phyloP scores from a whole-genome alignment of 1,140 invertebrate species.

The Drosophila novamexicana region DNA sequence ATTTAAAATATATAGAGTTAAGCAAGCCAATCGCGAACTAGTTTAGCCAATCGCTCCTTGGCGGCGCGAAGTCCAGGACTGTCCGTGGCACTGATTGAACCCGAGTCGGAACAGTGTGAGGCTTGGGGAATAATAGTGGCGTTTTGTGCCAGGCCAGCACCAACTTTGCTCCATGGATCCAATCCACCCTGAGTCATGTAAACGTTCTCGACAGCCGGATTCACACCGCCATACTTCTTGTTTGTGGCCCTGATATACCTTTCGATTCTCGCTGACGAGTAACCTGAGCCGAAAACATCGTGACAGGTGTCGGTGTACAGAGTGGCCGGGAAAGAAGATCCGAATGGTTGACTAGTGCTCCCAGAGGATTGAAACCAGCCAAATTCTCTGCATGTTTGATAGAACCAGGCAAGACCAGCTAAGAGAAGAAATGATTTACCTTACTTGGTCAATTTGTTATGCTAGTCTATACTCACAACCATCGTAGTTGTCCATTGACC shows the following conservation, averaged over 20 bases:
- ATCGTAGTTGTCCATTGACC: conserved; percentile 56
- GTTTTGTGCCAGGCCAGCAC: conserved; percentile 80
- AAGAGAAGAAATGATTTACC: background rate
- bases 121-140: conserved; percentile 80
- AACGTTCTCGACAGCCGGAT: conserved; percentile 86
- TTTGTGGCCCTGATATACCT: conserved; percentile 86
- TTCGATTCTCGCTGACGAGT: conserved; percentile 42
- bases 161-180: conserved; percentile 88
- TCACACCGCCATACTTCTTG: conserved; percentile 86
- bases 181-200: conserved; percentile 88
- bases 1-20: background rate
- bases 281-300: conserved; percentile 86
- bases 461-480: conserved; percentile 43
- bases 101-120: conserved; percentile 88
- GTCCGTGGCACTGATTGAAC: conserved; percentile 84
- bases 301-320: conserved; percentile 88
- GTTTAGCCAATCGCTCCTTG: conserved; percentile 54
- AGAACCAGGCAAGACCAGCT: conserved; percentile 86
- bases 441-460: background rate
- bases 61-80: conserved; percentile 84
- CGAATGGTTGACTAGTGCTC: conserved; percentile 87
- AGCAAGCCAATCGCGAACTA: conserved; percentile 69
- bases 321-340: conserved; percentile 86
- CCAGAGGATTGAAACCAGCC: conserved; percentile 90
- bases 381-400: conserved; percentile 91